Evolutionary conservation across 2,113 vertebrate genomes (phyloP).

Genomic region (Orthonyx spaldingii): DNA sequence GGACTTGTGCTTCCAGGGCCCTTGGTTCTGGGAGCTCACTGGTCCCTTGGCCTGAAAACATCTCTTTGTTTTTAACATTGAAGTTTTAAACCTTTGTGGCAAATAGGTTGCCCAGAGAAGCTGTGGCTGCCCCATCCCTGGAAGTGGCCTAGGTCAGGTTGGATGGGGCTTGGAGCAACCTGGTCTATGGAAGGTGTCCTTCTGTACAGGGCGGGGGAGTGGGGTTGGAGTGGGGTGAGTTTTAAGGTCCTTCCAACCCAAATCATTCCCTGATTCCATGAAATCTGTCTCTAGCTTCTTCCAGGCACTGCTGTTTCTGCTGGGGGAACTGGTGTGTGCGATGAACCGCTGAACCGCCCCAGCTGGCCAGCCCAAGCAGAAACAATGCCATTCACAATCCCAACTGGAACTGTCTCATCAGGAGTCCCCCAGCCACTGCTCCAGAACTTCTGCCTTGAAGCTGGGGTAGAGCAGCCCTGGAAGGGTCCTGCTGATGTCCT

Average conservation of each 20-base stretch:
- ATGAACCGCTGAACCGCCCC: not conserved
- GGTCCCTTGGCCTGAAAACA: not conserved
- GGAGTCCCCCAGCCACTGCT: accelerated
- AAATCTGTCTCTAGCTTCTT: not conserved
- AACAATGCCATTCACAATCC: not conserved
- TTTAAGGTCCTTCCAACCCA: not conserved
- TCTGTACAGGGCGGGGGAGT: not conserved
- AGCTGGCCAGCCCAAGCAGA: not conserved
- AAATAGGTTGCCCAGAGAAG: not conserved
- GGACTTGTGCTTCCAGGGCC: not conserved
- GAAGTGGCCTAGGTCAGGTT: not conserved
- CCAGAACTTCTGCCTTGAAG: not conserved
- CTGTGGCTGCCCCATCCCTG: not conserved
- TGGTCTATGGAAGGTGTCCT: not conserved
- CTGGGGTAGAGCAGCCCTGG: not conserved
- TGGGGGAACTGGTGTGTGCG: not conserved
- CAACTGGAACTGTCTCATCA: not conserved
- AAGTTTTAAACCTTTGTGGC: not conserved
- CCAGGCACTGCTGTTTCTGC: not conserved
- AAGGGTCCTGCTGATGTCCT: not conserved
- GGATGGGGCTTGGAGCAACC: not conserved
- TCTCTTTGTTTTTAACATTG: not conserved
- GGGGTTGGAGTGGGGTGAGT: no score
- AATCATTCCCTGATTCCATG: not conserved
- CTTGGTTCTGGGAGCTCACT: not conserved